Evolutionary conservation across 64 coral and sea anemone species (phyloP), one percentile per base, ranked within the genome.

Genomic region (Cladopsammia gracilis): DNA sequence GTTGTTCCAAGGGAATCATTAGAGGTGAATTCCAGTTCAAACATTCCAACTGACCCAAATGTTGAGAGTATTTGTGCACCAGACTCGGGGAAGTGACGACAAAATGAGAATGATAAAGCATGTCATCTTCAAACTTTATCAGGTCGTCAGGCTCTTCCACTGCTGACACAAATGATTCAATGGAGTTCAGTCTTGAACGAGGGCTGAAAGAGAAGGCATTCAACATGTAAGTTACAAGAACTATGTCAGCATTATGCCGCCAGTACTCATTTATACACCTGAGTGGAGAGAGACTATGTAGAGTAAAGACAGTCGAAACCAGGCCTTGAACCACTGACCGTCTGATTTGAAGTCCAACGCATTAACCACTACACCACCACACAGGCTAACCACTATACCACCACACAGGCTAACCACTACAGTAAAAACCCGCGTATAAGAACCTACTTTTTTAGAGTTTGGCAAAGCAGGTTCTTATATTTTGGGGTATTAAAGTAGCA

Each of bases 21-120:
- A 93, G 58, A 52, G 96, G 93, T 12, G 86, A 71, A 20, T 75
- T 90, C 96, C 96, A 97, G 88, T 97, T 97, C 18, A 97, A 81
- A 70, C 95, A 97, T 66, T 97, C 92, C 25, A 97, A 52, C 58
- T 97, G 95, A 12, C 87, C 91, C 42, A 97, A 64, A 54, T 97
- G 95, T 43, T 90, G 95, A 5, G 92, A 94, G 58, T 97, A 97
- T 70, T 87, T 87, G 24, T 85, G 73, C 5, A 97, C 92, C 3
- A 94, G 75, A 65, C 93, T 66, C 25, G 92, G 95, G 48, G 90
- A 94, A 10, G 64, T 77, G 18, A 97, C 67, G 14, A 97, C 91
- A 75, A 97, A 97, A 51, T 87, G 82, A 42, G 95, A 94, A 0
- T 47, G 88, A 19, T 89, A 87, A 56, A 75, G 18, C 25, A 70